Base-by-base conservation (phyloP, 2,888 invertebrate genomes). In the Allygus modestus region DNA sequence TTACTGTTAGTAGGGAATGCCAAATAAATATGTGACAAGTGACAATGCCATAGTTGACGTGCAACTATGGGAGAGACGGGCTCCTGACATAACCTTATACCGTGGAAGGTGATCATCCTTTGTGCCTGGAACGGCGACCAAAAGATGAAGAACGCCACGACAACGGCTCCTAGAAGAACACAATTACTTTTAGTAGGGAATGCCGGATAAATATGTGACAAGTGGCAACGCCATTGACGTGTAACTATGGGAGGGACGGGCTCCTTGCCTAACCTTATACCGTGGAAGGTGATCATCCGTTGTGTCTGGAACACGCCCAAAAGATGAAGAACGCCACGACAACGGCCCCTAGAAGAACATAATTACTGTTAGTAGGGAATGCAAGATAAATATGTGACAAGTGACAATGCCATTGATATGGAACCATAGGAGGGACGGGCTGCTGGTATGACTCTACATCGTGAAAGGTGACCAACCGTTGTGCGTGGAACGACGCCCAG, bases 71-170 rank as follows among this genome's bases (percentile, higher is more conserved):
- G 88, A 83, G 87, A 85, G 90, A 90, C 7, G 91, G 91, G 85
- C 69, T 89, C 89, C 87, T 89, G 88, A 12, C 87, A 87, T 31
- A 28, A 65, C 75, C 92, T 90, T 87, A 93, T 91, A 83, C 95
- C 93, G 90, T 97, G 95, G 85, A 95, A 94, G 12, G 95, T 95
- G 85, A 97, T 93, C 79, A 98, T 93, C 15, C 98, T 92, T 90
- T 98, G 98, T 0, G 97, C 96, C 90, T 98, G 98, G 91, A 98
- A 98, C 0, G 98, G 98, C 0, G 96, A 96, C 96, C 96, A 97
- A 90, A 97, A 97, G 37, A 97, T 92, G 91, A 96, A 96, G 90
- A 96, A 96, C 0, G 97, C 97, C 88, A 97, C 96, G 84, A 98
- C 98, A 1, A 98, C 95, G 84, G 97, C 97, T 88, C 96, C 96